Evolutionary conservation across 1,140 invertebrate genomes (phyloP).

Genomic region (Dendrolimus kikuchii): DNA sequence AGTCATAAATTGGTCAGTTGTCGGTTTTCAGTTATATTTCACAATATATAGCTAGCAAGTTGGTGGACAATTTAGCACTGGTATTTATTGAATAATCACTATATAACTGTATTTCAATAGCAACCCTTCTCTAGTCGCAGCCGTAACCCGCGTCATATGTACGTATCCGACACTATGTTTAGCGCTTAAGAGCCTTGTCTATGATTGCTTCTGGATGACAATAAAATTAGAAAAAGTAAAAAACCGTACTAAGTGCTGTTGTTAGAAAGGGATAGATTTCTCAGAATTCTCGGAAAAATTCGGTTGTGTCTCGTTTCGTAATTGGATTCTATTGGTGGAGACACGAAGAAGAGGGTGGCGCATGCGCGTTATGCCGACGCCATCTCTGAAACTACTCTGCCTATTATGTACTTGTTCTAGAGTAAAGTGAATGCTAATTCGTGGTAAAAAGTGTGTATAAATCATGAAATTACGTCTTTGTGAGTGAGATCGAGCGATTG

Average conservation of each 20-base stretch:
- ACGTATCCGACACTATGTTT: no score
- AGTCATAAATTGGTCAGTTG: no score
- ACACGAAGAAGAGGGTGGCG: constrained; percentile 56
- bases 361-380: constrained; percentile 72
- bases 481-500: constrained; percentile 35
- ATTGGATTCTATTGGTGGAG: constrained; percentile 48
- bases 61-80: no score
- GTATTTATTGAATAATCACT: neutral
- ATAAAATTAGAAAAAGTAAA: constrained; percentile 4
- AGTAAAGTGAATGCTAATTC: constrained; percentile 46
- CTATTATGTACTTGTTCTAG: constrained; percentile 60
- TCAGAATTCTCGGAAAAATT: constrained; percentile 37
- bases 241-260: constrained; percentile 20
- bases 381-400: constrained; percentile 68
- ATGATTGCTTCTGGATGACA: neutral
- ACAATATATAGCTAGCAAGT: no score
- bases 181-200: no score
- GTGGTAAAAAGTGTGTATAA: constrained; percentile 49
- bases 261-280: constrained; percentile 25
- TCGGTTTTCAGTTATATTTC: no score
- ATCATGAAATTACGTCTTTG: constrained; percentile 44
- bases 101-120: neutral
- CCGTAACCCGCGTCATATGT: no score
- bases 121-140: neutral
- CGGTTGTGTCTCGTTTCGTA: constrained; percentile 40